Evolutionary conservation across 2,888 invertebrate species (phyloP).

Genomic region (Mylabris sibirica): DNA sequence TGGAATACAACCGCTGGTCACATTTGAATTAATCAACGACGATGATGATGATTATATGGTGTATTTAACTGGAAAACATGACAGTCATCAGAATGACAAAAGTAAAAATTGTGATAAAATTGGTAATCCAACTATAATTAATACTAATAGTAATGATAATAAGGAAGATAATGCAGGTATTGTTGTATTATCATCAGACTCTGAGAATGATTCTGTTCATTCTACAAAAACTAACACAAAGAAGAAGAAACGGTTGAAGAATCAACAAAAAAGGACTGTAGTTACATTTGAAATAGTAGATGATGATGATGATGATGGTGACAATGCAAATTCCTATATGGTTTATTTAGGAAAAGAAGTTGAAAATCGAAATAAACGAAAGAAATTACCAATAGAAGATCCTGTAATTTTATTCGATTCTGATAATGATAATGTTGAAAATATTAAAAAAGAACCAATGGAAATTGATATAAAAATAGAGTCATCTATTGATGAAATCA

Average conservation of each 20-base stretch:
- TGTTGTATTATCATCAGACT: neutral
- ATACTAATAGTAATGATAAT: neutral
- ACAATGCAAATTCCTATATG: conserved; percentile 21
- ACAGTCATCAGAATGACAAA: neutral
- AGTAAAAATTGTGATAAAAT: conserved; percentile 10
- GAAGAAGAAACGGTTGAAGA: neutral
- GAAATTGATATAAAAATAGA: neutral
- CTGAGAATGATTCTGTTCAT: neutral
- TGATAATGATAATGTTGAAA: conserved; percentile 5
- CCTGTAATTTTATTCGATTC: conserved; percentile 28
- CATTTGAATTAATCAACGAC: conserved; percentile 5
- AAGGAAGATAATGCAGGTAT: neutral
- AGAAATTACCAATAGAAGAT: neutral
- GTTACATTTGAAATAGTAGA: conserved; percentile 31
- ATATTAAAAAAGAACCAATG: neutral
- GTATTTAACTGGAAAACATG: conserved; percentile 6
- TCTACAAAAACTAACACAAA: neutral
- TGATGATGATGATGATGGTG: conserved; percentile 27
- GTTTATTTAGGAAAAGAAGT: conserved; percentile 28
- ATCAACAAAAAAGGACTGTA: conserved; percentile 5
- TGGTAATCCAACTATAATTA: neutral
- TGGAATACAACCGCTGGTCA: neutral
- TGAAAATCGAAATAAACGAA: conserved; percentile 19
- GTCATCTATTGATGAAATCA: neutral
- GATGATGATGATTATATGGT: conserved; percentile 11